Percentiles rank a stretch among this genome's conserved stretches.
Conservation (phyloP, 2,113 vertebrate genomes). For the Thunnus maccoyii region DNA sequence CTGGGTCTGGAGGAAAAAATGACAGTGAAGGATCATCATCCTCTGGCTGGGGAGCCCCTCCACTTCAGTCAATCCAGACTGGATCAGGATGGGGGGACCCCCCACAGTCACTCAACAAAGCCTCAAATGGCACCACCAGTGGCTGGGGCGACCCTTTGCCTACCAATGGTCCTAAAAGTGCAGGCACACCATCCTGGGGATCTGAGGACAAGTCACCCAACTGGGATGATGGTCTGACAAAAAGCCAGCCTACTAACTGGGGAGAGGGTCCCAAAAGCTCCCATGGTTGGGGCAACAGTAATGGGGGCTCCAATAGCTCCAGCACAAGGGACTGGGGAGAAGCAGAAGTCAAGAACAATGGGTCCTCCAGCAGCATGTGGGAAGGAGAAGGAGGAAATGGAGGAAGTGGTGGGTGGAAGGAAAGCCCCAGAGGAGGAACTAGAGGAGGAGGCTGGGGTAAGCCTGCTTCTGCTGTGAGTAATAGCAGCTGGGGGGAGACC, state of each 20-base stretch:
- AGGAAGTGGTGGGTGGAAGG: conserved; percentile 86
- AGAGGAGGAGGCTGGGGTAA: conserved; percentile 86
- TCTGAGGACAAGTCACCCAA: conserved; percentile 92
- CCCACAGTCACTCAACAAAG: conserved; percentile 86
- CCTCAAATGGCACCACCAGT: conserved; percentile 86
- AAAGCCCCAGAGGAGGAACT: conserved; percentile 83
- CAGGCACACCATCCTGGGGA: conserved; percentile 89
- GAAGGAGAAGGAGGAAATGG: conserved; percentile 87
- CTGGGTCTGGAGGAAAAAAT: conserved; percentile 92
- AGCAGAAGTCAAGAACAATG: conserved; percentile 80
- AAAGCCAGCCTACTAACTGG: conserved; percentile 92
- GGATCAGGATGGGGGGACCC: conserved; percentile 89
- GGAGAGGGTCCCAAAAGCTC: conserved; percentile 91
- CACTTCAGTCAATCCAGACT: conserved; percentile 83
- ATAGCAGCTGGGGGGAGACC: conserved; percentile 91
- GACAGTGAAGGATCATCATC: conserved; percentile 92
- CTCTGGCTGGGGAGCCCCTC: conserved; percentile 91
- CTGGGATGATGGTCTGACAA: conserved; percentile 91
- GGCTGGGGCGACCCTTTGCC: conserved; percentile 91
- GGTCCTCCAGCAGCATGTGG: conserved; percentile 86
- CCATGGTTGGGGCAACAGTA: conserved; percentile 91
- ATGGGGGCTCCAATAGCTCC: conserved; percentile 81
- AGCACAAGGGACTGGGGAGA: conserved; percentile 82
- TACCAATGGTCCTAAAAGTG: conserved; percentile 89
- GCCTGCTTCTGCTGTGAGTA: conserved; percentile 67